Evolutionary conservation across 2,888 invertebrate species (phyloP).

Genomic region (Lepidonotus clava): DNA sequence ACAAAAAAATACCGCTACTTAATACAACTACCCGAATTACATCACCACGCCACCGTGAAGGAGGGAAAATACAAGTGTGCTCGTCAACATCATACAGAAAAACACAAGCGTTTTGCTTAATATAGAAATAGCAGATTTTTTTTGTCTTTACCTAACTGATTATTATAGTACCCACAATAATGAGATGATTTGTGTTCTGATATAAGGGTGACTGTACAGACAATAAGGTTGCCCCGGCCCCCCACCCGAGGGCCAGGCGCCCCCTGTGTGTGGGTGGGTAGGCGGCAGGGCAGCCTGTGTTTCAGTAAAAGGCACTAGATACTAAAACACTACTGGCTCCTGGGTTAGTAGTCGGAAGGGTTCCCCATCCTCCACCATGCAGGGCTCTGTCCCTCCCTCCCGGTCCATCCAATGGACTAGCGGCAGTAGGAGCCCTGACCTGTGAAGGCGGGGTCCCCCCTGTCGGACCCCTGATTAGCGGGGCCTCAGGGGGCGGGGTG

Average conservation of each 20-base stretch:
- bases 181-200: neutral
- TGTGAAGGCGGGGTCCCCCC: no score
- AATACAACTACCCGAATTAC: slow-evolving; percentile 24
- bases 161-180: slow-evolving; percentile 18
- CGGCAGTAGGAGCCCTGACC: no score
- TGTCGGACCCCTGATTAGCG: neutral
- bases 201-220: slow-evolving; percentile 26
- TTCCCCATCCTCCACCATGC: no score
- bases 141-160: neutral
- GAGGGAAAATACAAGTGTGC: slow-evolving; percentile 23
- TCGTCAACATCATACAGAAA: slow-evolving; percentile 30
- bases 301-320: slow-evolving; percentile 49
- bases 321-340: slow-evolving; percentile 36
- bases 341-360: no score
- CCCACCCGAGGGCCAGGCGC: slow-evolving; percentile 14
- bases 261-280: no score
- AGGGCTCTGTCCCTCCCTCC: no score
- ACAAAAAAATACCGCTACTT: slow-evolving; percentile 24
- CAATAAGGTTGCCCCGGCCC: neutral
- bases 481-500: neutral
- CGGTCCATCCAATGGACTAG: no score
- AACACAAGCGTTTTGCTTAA: slow-evolving; percentile 2
- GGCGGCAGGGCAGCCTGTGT: neutral
- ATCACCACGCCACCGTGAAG: slow-evolving; percentile 25
- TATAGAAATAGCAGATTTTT: slow-evolving; percentile 40